These are phyloP conservation scores for Pocillopora meandrina DNA, from an alignment of 92 coral and sea anemone species.

Conservation along the genomic window DNA sequence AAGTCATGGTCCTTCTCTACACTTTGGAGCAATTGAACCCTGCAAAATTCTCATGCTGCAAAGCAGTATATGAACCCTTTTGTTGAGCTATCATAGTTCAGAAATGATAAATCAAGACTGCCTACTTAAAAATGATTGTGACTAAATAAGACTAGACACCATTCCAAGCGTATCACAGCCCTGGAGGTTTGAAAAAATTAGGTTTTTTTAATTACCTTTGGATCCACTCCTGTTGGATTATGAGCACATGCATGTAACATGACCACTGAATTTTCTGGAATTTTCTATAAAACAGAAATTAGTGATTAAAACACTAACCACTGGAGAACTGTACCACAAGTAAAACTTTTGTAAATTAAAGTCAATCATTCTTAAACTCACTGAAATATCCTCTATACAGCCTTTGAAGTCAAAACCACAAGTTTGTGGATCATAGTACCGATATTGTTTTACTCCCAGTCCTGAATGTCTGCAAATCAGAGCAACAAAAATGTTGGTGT, in stretches of 20 bases:
- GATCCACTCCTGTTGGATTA: constrained; percentile 98
- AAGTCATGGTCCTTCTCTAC: too few relatives aligned
- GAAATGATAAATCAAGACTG: too few relatives aligned
- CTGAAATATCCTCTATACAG: constrained; percentile 89
- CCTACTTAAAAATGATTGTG: too few relatives aligned
- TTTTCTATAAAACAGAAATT: constrained; percentile 53
- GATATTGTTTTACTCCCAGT: constrained; percentile 75
- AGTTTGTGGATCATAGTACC: constrained; percentile 91
- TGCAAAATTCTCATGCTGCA: not conserved
- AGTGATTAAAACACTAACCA: not conserved
- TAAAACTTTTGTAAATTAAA: not conserved
- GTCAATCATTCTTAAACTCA: constrained; percentile 40
- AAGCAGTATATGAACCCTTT: not conserved
- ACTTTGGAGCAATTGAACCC: not conserved
- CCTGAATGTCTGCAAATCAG: constrained; percentile 72
- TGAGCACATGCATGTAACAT: constrained; percentile 98
- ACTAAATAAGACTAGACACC: too few relatives aligned
- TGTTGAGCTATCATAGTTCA: too few relatives aligned
- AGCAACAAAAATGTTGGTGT: not conserved
- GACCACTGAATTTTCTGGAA: constrained; percentile 87
- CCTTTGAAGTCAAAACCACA: constrained; percentile 97
- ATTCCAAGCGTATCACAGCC: too few relatives aligned
- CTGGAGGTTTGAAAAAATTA: too few relatives aligned
- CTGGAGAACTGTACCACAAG: not conserved
- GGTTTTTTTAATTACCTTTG: constrained; percentile 62